Evolutionary conservation across 2,113 vertebrate genomes (phyloP), one percentile per base, ranked within the genome.

Genomic region (Calcarius ornatus): DNA sequence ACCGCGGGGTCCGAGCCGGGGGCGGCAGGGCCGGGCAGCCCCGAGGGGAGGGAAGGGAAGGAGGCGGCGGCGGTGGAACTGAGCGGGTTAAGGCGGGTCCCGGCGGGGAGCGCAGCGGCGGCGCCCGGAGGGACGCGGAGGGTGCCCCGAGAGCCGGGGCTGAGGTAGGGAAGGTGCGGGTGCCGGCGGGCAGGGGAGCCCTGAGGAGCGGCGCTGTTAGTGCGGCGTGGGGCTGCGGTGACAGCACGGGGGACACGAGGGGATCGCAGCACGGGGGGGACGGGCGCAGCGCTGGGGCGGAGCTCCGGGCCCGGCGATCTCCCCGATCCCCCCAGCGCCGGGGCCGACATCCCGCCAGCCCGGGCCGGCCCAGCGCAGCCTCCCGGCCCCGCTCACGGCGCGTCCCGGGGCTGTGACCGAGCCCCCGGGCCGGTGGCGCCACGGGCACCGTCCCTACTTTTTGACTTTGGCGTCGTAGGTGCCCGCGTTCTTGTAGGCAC

Each of bases 401-500:
- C 1, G 23, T 48, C 77, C 88, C 85, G 12, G n/a, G 81, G 86
- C 80, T n/a, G 56, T 4, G 51, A 1, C 48, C 15, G 45, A 23
- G 56, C 66, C 42, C 43, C 47, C 15, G 20, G 61, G 65, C 24
- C 15, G 17, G 92, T 65, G 72, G 91, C 0, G n/a, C 76, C 60
- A 10, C 3, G 7, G 65, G 43, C 51, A 35, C 72, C 21, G 0
- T 51, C 87, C 86, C 97, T 97, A 98, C 78, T 98, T 95, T 93
- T 99, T 99, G 84, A 97, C 96, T 97, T 99, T 99, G 81, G 98
- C 76, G 1, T 99, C 98, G 6, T 99, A 99, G 17, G 98, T 99
- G 65, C 99, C 99, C 0, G 99, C 99, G 10, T 99, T 97, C 98
- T 98, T 99, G 98, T 99, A 99, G 63, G 99, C 98, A 2, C 98